A percentile compares a stretch with the other conserved stretches of the same genome.
Evolutionary conservation across 2,113 vertebrate genomes (phyloP).

Genomic region (Nothocercus julius): DNA sequence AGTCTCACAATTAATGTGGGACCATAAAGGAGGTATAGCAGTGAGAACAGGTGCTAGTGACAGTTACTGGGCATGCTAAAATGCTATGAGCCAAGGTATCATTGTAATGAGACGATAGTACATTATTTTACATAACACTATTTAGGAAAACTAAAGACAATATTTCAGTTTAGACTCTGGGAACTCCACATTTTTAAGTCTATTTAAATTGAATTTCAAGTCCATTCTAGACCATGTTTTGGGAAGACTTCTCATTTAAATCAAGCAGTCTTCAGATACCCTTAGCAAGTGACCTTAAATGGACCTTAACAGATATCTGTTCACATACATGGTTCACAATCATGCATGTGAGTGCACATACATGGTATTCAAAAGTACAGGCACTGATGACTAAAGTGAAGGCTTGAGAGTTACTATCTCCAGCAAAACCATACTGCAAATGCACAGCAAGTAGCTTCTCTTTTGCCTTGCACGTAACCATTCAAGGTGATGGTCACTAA

Average conservation of each 20-base stretch:
- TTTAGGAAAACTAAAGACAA: background rate
- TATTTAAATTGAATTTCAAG: background rate
- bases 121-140: background rate
- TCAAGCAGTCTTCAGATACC: fast-evolving
- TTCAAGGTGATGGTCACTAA: background rate
- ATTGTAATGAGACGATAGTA: fast-evolving
- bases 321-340: background rate
- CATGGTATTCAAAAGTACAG: background rate
- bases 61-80: background rate
- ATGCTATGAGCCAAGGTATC: background rate
- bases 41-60: background rate
- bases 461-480: background rate
- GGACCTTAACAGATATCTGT: background rate
- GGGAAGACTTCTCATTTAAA: background rate
- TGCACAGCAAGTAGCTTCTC: background rate
- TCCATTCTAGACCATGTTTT: background rate
- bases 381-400: background rate
- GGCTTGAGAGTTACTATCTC: background rate
- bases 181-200: background rate
- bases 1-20: background rate
- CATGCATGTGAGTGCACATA: background rate
- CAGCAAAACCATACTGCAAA: background rate
- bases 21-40: background rate
- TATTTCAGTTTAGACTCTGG: background rate
- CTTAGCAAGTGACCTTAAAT: background rate